Evolutionary conservation across 2,113 vertebrate species (phyloP).

Genomic region (Catagonus wagneri): DNA sequence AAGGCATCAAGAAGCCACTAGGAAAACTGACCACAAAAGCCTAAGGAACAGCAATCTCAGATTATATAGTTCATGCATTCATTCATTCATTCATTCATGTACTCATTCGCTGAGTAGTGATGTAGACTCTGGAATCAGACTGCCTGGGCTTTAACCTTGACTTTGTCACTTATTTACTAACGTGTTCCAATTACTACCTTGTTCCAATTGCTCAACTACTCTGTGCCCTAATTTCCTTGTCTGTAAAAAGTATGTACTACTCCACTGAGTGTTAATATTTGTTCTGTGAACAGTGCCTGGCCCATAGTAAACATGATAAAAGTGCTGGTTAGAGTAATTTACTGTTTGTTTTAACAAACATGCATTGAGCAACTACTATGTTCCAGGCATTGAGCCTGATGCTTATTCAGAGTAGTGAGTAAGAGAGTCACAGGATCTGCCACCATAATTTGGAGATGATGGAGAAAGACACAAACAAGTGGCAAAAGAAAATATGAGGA

Average conservation of each 20-base stretch:
- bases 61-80: not conserved
- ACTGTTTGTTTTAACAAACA: not conserved
- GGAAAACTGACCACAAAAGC: not conserved
- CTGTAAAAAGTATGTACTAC: not conserved
- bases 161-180: not conserved
- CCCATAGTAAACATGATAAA: not conserved
- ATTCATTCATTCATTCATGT: not conserved
- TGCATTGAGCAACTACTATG: not conserved
- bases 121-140: not conserved
- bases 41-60: not conserved
- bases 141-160: slow-evolving; percentile 31
- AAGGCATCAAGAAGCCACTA: slow-evolving; percentile 16
- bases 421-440: not conserved
- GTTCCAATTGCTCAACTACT: not conserved
- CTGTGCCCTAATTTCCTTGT: not conserved
- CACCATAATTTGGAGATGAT: not conserved
- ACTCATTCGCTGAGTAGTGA: not conserved
- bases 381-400: not conserved
- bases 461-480: not conserved
- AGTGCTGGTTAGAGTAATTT: not conserved
- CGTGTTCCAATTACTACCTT: not conserved
- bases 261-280: not conserved
- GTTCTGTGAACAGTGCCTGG: not conserved
- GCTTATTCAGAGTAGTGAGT: not conserved
- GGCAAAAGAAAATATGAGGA: not conserved